A percentile compares a stretch with the other conserved stretches of the same genome.
Conservation (phyloP, 2,113 vertebrate species). For the Apaloderma vittatum region DNA sequence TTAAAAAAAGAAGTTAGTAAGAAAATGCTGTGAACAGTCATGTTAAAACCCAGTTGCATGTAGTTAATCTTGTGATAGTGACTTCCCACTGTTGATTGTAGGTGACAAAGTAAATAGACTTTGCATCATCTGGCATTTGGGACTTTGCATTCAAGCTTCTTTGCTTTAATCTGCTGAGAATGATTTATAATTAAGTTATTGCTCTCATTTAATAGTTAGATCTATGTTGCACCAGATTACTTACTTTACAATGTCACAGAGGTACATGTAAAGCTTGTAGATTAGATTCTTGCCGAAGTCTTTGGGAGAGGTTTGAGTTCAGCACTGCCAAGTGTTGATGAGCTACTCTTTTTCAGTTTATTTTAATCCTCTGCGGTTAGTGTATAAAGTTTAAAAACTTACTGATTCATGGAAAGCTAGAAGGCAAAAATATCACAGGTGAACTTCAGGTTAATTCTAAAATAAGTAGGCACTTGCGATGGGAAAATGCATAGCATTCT, state of each 20-base stretch:
- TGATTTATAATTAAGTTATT: neutral
- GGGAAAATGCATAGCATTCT: neutral
- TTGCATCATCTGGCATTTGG: neutral
- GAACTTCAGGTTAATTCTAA: neutral
- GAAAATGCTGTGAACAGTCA: neutral
- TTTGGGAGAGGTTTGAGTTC: neutral
- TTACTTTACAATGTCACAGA: neutral
- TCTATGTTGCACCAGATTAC: neutral
- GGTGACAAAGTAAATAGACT: neutral
- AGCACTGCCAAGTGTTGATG: neutral
- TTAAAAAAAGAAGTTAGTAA: neutral
- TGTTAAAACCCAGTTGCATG: fast-evolving
- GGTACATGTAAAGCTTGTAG: neutral
- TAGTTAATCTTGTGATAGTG: neutral
- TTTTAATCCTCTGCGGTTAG: neutral
- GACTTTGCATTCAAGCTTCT: neutral
- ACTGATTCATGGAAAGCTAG: neutral
- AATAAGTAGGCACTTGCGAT: neutral
- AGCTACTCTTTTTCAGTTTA: neutral
- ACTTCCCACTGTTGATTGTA: neutral
- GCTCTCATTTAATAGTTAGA: neutral
- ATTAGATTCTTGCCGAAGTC: neutral
- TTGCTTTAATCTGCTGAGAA: neutral
- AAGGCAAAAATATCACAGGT: neutral
- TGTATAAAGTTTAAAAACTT: neutral